A percentile compares a stretch with the other conserved stretches of the same genome.
These are phyloP conservation scores for Mnemiopsis leidyi DNA, from an alignment of 37 sponge, comb jelly and placozoan species.

Conservation along the genomic window DNA sequence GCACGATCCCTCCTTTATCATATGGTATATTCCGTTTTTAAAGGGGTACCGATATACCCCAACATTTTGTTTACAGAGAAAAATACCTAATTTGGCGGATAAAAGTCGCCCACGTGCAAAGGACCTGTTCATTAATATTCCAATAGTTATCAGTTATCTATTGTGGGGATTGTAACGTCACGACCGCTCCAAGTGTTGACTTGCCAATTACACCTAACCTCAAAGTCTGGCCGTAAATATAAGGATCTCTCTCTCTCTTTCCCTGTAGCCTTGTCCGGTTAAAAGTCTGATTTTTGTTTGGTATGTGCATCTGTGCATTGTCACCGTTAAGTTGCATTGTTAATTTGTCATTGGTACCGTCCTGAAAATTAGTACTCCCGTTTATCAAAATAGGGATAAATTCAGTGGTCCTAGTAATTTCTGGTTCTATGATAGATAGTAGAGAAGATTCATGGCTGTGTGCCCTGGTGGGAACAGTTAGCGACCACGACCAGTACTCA, in stretches of 20 bases:
- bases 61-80: neutral
- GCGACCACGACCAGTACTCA: neutral
- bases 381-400: neutral
- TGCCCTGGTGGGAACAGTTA: neutral
- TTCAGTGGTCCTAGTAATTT: neutral
- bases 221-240: neutral
- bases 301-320: neutral
- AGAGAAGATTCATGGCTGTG: neutral
- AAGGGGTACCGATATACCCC: too few species aligned
- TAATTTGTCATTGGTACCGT: neutral
- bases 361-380: neutral
- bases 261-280: too few species aligned
- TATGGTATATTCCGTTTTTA: too few species aligned
- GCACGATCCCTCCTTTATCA: too few species aligned
- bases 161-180: neutral
- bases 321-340: neutral
- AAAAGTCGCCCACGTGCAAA: neutral
- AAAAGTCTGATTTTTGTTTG: neutral
- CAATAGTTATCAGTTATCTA: neutral
- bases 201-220: neutral
- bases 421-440: neutral
- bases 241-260: neutral
- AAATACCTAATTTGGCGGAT: neutral
- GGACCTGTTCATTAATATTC: neutral
- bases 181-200: neutral